Conservation (phyloP, 2,888 invertebrate genomes). For the Villa cingulata region DNA sequence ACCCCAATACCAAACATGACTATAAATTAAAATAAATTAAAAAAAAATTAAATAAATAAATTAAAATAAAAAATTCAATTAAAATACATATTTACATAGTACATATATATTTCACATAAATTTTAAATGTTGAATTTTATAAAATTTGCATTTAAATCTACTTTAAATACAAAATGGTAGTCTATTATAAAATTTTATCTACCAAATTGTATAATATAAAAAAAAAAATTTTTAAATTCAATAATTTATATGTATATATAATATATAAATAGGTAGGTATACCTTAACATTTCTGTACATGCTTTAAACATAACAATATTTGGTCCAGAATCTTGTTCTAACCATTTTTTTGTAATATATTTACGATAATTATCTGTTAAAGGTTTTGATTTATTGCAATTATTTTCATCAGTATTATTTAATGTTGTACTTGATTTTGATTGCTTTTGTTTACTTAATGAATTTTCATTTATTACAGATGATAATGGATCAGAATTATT, state of each 20-base stretch:
- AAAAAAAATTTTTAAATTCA: no score
- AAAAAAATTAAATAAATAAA: background rate
- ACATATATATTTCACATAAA: no score
- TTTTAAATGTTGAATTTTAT: no score
- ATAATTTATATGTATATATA: no score
- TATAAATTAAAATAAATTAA: conserved; percentile 14
- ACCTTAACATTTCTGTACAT: conserved; percentile 33
- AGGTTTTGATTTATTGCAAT: conserved; percentile 2
- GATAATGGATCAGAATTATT: no score
- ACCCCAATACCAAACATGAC: conserved; percentile 69
- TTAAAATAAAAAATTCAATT: background rate
- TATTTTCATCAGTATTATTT: background rate
- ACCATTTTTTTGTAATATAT: conserved; percentile 30
- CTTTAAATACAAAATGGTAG: no score
- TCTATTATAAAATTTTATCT: no score
- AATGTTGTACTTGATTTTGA: background rate
- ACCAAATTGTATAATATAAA: no score
- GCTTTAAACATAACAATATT: conserved; percentile 32
- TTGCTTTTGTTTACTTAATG: background rate
- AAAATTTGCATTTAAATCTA: no score
- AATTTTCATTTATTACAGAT: no score
- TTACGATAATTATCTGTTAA: conserved; percentile 27
- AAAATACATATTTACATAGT: conserved; percentile 1
- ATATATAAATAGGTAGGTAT: conserved; percentile 7
- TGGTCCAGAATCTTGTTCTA: conserved; percentile 22